Conservation (phyloP, 2,797 vertebrate species). For the Carduelis carduelis region DNA sequence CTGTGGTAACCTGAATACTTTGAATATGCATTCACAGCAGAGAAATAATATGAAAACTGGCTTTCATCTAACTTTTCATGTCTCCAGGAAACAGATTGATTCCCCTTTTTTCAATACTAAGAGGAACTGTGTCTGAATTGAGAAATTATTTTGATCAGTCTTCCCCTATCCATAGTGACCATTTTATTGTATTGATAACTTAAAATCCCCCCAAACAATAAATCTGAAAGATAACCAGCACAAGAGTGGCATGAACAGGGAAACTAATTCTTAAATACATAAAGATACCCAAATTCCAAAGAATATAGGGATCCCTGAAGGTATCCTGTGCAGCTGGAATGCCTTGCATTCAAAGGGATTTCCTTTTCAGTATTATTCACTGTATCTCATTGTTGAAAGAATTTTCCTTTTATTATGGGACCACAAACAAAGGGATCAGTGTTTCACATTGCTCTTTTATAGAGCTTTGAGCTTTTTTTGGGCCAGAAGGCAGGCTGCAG, state of each 20-base stretch:
- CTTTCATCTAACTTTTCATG: constrained; percentile 56
- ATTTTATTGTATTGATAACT: neutral
- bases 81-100: constrained; percentile 35
- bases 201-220: neutral
- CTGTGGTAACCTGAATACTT: neutral
- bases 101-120: neutral
- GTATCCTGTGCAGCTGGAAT: neutral
- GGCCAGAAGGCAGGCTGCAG: neutral
- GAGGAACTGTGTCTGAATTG: neutral
- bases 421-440: constrained; percentile 48
- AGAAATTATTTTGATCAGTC: constrained; percentile 41
- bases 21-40: constrained; percentile 47
- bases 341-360: constrained; percentile 8
- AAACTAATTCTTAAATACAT: constrained; percentile 2
- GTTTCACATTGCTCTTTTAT: neutral
- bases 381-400: constrained; percentile 18
- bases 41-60: constrained; percentile 48
- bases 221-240: neutral
- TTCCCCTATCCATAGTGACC: neutral
- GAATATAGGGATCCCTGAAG: constrained; percentile 10
- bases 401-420: constrained; percentile 40
- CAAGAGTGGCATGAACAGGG: neutral
- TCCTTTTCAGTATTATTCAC: neutral
- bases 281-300: constrained; percentile 7
- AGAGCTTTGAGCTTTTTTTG: neutral